phyloP scores from a whole-genome alignment of 2,797 vertebrate genomes.

The Chrosomus eos region DNA sequence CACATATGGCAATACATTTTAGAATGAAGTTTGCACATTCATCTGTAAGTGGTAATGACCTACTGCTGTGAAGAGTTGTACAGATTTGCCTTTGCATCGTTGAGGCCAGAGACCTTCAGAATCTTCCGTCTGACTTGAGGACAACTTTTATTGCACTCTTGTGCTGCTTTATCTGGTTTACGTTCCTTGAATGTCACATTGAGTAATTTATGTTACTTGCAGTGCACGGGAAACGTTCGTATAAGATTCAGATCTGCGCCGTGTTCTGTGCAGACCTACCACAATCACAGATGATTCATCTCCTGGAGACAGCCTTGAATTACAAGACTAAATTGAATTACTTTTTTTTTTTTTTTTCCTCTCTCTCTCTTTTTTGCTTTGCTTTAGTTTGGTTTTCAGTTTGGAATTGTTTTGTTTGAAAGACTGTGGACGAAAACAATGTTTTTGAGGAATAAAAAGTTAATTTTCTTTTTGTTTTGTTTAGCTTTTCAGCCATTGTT shows the following conservation, averaged over 20 bases:
- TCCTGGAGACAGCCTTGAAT: constrained; percentile 1
- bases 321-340: constrained; percentile 12
- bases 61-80: not conserved
- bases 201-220: not conserved
- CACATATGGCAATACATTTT: not conserved
- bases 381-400: not conserved
- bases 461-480: too few species aligned
- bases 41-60: not conserved
- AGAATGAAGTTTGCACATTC: not conserved
- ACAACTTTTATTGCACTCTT: constrained; percentile 10
- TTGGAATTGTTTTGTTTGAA: not conserved
- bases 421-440: not conserved
- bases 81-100: not conserved
- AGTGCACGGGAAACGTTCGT: not conserved
- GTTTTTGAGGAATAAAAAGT: not conserved
- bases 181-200: not conserved
- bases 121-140: not conserved
- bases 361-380: not conserved
- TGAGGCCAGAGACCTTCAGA: constrained; percentile 5
- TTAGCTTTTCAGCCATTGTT: too few species aligned
- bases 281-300: not conserved
- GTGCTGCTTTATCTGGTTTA: constrained; percentile 3
- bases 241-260: constrained; percentile 16
- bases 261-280: not conserved
- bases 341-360: fast-evolving